Conservation (phyloP, 2,888 invertebrate species). For the Drosophila mulleri region DNA sequence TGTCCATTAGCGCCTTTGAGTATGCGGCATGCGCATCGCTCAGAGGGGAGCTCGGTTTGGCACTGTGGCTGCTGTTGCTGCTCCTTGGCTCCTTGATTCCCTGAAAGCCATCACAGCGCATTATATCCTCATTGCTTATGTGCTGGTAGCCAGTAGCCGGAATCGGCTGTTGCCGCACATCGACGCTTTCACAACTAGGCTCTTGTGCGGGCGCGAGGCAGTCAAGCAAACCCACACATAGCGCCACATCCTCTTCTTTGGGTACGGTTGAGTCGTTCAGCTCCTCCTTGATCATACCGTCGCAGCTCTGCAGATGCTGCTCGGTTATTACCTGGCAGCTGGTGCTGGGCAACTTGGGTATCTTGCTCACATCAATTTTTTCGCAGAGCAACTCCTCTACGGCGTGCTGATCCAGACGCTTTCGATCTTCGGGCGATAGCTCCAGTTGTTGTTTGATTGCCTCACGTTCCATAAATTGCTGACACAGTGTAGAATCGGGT, state of each 20-base stretch:
- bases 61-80: slow-evolving; percentile 30
- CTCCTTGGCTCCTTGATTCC: slow-evolving; percentile 10
- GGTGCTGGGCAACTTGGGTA: slow-evolving; percentile 67
- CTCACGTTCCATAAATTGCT: slow-evolving; percentile 59
- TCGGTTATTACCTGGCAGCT: slow-evolving; percentile 68
- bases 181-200: slow-evolving; percentile 64
- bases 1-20: slow-evolving; percentile 79
- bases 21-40: slow-evolving; percentile 75
- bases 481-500: slow-evolving; percentile 65
- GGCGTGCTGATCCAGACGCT: slow-evolving; percentile 57
- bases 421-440: slow-evolving; percentile 46
- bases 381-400: slow-evolving; percentile 77
- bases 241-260: slow-evolving; percentile 63
- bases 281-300: slow-evolving; percentile 41
- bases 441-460: slow-evolving; percentile 34
- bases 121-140: slow-evolving; percentile 63
- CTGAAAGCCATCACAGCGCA: slow-evolving; percentile 53
- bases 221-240: slow-evolving; percentile 69
- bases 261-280: slow-evolving; percentile 20
- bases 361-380: slow-evolving; percentile 72
- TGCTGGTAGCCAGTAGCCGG: slow-evolving; percentile 70
- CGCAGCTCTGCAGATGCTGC: slow-evolving; percentile 69
- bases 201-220: slow-evolving; percentile 69
- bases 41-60: slow-evolving; percentile 69
- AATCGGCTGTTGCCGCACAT: slow-evolving; percentile 58